Conservation (phyloP, 2,113 vertebrate species). For the Oreochromis tanganicae region DNA sequence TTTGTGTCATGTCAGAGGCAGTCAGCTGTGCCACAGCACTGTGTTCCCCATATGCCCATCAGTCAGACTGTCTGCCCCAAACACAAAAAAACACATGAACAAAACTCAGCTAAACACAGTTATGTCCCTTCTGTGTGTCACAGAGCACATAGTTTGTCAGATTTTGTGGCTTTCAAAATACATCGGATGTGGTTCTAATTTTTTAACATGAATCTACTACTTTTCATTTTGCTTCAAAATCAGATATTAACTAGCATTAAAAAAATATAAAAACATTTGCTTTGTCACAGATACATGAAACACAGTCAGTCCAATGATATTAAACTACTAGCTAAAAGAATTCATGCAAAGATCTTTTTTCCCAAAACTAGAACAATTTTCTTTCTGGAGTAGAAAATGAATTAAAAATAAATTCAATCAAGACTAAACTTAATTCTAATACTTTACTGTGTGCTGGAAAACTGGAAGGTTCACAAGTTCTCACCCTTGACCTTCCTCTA, state of each 20-base stretch:
- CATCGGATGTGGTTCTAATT: not conserved
- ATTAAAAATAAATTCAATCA: not conserved
- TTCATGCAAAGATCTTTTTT: not conserved
- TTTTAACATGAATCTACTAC: not conserved
- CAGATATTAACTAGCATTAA: not conserved
- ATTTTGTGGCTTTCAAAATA: not conserved
- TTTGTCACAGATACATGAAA: not conserved
- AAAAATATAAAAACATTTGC: not conserved
- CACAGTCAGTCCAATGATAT: not conserved
- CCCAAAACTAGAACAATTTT: not conserved
- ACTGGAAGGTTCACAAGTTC: not conserved
- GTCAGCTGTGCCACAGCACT: constrained; percentile 47
- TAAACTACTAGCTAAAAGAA: not conserved
- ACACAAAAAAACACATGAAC: constrained; percentile 13
- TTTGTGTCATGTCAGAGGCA: constrained; percentile 53
- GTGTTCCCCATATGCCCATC: constrained; percentile 38
- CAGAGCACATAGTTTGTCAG: not conserved
- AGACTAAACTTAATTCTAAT: not conserved
- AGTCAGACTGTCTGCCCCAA: constrained; percentile 26
- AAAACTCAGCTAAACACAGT: constrained; percentile 6
- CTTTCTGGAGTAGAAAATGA: not conserved
- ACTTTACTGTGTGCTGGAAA: not conserved
- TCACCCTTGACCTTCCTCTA: not conserved
- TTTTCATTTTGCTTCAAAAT: not conserved
- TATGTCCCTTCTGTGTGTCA: not conserved